Evolutionary conservation across 2,113 vertebrate species (phyloP).

Genomic region (Noctilio leporinus): DNA sequence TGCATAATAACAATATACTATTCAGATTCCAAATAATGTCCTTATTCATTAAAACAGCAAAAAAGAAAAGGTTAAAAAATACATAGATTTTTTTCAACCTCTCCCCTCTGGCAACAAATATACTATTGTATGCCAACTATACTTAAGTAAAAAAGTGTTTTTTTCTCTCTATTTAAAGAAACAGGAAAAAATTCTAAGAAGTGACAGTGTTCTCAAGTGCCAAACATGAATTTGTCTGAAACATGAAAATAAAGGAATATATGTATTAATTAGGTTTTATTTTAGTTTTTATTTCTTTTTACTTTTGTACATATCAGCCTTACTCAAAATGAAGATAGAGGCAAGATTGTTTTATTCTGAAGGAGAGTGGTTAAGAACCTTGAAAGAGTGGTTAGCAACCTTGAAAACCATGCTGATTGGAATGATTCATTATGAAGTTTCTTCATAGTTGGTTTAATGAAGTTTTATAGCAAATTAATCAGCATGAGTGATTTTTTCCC

Average conservation of each 20-base stretch:
- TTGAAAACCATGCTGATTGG: background rate
- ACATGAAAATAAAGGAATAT: background rate
- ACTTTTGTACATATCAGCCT: background rate
- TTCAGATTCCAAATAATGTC: background rate
- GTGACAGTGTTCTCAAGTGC: background rate
- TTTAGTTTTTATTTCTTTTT: background rate
- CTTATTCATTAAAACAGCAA: background rate
- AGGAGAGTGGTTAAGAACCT: background rate
- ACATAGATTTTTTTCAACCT: background rate
- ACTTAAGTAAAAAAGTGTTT: background rate
- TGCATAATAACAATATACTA: background rate
- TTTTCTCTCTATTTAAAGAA: background rate
- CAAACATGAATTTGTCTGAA: background rate
- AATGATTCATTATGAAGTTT: conserved; percentile 12
- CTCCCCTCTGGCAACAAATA: background rate
- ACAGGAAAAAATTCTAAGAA: background rate
- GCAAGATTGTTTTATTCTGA: background rate
- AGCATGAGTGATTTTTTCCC: conserved; percentile 35
- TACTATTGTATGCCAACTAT: background rate
- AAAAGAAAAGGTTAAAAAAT: background rate
- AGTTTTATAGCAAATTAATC: conserved; percentile 44
- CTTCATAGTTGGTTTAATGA: background rate
- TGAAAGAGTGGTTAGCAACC: too few relatives aligned
- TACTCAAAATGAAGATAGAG: background rate
- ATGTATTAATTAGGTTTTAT: background rate